Evolutionary conservation across 2,797 vertebrate species (phyloP).

Genomic region (Stomatorhinus walkeri): DNA sequence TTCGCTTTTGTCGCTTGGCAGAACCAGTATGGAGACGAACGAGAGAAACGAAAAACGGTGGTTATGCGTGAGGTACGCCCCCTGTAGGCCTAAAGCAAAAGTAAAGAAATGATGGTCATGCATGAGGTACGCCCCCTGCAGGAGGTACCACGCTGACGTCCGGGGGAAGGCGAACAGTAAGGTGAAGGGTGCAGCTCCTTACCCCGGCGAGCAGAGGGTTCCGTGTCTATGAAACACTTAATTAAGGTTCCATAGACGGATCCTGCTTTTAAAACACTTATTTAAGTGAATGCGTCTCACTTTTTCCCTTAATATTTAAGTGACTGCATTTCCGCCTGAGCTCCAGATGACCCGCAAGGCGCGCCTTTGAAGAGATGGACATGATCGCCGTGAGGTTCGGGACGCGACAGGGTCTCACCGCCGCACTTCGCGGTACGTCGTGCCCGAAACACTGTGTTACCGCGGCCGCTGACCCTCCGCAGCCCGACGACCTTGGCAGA

Average conservation of each 20-base stretch:
- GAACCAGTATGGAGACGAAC: neutral
- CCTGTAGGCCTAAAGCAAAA: neutral
- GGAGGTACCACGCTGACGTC: neutral
- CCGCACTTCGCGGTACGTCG: neutral
- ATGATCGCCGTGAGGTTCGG: neutral
- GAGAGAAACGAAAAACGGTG: neutral
- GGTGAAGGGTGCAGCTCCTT: neutral
- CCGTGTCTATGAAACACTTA: neutral
- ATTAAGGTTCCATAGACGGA: neutral
- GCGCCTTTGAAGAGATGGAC: neutral
- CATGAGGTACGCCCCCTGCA: neutral
- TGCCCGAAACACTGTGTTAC: neutral
- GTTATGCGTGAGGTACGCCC: neutral
- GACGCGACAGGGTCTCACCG: neutral
- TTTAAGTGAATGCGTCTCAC: neutral
- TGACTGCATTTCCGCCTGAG: neutral
- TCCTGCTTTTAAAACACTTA: neutral
- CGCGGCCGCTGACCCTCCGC: neutral
- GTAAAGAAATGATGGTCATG: neutral
- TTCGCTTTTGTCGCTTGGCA: neutral
- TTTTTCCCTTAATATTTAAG: neutral
- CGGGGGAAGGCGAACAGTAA: neutral
- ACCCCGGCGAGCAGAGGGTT: neutral
- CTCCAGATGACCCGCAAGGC: neutral
- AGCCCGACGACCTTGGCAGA: neutral